phyloP scores from a whole-genome alignment of 2,888 invertebrate species.

The Abrostola triplasia region DNA sequence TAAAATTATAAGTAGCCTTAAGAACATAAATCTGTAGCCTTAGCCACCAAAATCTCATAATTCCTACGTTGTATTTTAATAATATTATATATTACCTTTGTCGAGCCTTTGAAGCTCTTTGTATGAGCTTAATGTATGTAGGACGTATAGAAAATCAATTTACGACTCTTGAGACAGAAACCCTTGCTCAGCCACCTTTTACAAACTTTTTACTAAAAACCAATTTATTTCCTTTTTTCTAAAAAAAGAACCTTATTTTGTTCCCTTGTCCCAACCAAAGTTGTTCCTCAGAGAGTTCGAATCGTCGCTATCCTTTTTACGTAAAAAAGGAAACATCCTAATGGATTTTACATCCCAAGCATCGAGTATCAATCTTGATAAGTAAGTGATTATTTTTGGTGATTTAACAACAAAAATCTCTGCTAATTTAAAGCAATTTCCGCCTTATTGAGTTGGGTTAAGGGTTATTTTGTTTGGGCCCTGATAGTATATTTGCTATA shows the following conservation, averaged over 20 bases:
- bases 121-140: no score
- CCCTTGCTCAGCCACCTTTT: conserved; percentile 4
- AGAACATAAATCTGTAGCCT: no score
- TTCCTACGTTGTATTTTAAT: no score
- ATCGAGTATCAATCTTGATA: conserved; percentile 37
- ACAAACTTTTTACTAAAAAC: conserved; percentile 21
- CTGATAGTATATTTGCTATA: conserved; percentile 19
- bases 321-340: conserved; percentile 22
- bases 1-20: no score
- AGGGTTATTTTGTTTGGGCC: neutral
- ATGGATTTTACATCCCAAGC: conserved; percentile 28
- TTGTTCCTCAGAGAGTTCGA: conserved; percentile 22
- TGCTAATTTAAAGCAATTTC: conserved; percentile 9
- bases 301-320: conserved; percentile 15
- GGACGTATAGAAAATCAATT: conserved; percentile 1
- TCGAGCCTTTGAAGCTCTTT: no score
- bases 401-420: conserved; percentile 6
- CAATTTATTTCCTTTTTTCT: conserved; percentile 22
- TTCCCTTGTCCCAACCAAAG: conserved; percentile 10
- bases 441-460: conserved; percentile 9
- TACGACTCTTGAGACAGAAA: conserved; percentile 1
- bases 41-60: no score
- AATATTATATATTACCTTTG: no score
- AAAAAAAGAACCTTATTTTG: neutral
- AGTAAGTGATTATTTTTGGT: conserved; percentile 21